Base-by-base conservation (phyloP, 2,888 invertebrate species). In the Heliconius sara region DNA sequence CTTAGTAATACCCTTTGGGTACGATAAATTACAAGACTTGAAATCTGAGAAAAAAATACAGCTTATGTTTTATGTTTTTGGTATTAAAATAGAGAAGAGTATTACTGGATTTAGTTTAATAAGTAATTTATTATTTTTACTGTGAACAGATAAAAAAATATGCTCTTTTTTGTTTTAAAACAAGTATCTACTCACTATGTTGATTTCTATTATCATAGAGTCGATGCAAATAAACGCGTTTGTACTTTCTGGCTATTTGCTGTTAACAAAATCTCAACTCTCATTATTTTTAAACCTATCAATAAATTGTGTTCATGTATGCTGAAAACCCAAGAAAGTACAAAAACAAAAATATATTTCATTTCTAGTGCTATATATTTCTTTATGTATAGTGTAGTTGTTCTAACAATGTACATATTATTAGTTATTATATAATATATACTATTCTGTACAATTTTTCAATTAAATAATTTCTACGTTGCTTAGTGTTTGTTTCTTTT, bases 381-480 rank as follows among this genome's bases (percentile, higher is more conserved):
- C 43, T 39, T 25, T 68, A 47, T 68, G 19, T 43, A 25, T 70
- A 43, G 25, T 47, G 43, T 70, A 70, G 25, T 70, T 70, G 43
- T 39, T 68, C 13, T 67, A 34, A 22, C 34, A 22, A 67, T 66
- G 9, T 52, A 47, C 5, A 47, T 67, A 67, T 39, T 43, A 43
- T 70, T 43, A 70, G 25, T 43, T 70, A n/a, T 16, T 70, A 47
- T 47, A 70, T 39, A 39, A 39, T 70, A 70, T 3, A 70, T 30
- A 30, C 4, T 30, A 30, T 43, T 16, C 2, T 70, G 70, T 70
- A 70, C 43, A 70, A 68, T 12, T 68, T 60, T 39, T 25, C 43
- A 70, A 70, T 70, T 25, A 70, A 70, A 43, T 7, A 13, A n/a
- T n/a, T 70, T 68, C 7, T 43, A 43, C 25, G n/a, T 43, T 70